phyloP scores from a whole-genome alignment of 1,140 invertebrate genomes.

The Uloborus diversus region DNA sequence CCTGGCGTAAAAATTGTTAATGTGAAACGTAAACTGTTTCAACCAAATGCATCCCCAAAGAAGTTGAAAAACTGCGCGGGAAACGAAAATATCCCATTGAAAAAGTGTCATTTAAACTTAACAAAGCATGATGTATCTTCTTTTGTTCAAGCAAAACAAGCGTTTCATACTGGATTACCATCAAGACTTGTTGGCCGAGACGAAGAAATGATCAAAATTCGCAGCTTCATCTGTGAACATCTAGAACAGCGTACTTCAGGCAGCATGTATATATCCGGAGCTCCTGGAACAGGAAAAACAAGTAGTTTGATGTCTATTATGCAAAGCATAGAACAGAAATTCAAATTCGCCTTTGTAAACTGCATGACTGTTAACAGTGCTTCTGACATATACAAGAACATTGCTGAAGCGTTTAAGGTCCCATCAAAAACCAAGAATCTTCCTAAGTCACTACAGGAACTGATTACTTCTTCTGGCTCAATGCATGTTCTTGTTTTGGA shows the following conservation, averaged over 20 bases:
- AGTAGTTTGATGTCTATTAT: conserved; percentile 82
- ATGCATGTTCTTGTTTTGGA: conserved; percentile 86
- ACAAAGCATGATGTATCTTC: conserved; percentile 9
- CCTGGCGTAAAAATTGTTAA: neutral
- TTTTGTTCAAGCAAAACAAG: conserved; percentile 67
- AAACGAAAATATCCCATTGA: neutral
- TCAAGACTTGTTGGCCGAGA: conserved; percentile 79
- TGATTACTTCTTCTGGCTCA: conserved; percentile 61
- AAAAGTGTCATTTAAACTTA: neutral
- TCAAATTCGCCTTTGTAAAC: conserved; percentile 71
- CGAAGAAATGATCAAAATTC: conserved; percentile 76
- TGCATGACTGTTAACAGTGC: conserved; percentile 83
- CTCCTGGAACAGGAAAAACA: conserved; percentile 96
- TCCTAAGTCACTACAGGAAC: conserved; percentile 67
- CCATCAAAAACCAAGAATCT: conserved; percentile 70
- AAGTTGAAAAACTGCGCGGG: conserved; percentile 9
- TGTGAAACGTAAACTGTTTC: conserved; percentile 34
- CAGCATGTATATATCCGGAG: conserved; percentile 92
- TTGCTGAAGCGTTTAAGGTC: conserved; percentile 62
- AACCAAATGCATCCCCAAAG: neutral
- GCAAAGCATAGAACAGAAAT: conserved; percentile 63
- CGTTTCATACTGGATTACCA: conserved; percentile 76
- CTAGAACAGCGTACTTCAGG: conserved; percentile 75
- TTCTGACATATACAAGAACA: conserved; percentile 72
- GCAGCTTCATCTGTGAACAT: conserved; percentile 75